phyloP scores from a whole-genome alignment of 2,888 invertebrate genomes.

The Melinopterus prodromus region DNA sequence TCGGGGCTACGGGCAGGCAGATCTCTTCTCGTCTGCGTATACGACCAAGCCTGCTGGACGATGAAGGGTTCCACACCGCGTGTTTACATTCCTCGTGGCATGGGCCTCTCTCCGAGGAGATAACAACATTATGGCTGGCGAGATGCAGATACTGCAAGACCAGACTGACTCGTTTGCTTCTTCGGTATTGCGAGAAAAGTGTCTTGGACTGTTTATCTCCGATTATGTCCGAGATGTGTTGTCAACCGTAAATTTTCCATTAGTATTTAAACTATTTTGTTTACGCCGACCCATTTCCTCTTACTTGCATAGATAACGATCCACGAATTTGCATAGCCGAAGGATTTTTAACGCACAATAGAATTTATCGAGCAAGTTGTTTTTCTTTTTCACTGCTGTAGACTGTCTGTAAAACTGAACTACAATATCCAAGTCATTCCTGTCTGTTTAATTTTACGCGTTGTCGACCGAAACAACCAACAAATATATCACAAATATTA shows the following conservation, averaged over 20 bases:
- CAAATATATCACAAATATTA: too few species aligned
- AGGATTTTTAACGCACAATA: too few species aligned
- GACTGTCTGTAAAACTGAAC: too few species aligned
- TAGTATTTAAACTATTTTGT: neutral
- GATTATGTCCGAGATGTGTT: neutral
- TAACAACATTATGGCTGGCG: neutral
- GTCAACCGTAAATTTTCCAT: neutral
- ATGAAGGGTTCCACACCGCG: neutral
- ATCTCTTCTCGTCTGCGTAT: neutral
- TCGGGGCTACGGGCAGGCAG: constrained; percentile 11
- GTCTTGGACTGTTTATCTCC: neutral
- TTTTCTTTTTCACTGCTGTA: too few species aligned
- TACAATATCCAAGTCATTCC: too few species aligned
- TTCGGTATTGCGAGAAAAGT: neutral
- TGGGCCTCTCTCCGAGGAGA: neutral
- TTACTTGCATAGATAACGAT: too few species aligned
- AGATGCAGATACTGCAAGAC: neutral
- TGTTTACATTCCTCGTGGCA: neutral
- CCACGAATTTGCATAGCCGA: too few species aligned
- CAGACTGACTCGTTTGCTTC: neutral
- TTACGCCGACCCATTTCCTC: too few species aligned
- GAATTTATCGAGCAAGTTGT: too few species aligned
- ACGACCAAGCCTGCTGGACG: neutral
- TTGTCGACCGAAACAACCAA: too few species aligned
- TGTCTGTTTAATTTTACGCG: too few species aligned